Base-by-base conservation (phyloP, 2,113 vertebrate species). In the Cavia porcellus region DNA sequence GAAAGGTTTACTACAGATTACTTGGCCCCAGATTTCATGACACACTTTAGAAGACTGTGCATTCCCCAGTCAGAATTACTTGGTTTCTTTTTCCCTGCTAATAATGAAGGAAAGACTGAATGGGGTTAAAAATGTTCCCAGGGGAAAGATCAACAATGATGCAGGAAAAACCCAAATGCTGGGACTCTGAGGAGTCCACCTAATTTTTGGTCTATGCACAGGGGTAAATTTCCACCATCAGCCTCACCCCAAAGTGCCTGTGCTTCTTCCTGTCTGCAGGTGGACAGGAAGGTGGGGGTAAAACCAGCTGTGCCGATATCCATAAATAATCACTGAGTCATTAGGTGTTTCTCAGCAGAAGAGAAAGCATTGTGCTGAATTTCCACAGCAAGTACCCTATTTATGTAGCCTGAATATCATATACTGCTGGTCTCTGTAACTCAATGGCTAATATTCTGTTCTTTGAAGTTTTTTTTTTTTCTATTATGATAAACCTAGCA, bases 111-210 rank as follows among this genome's bases (percentile, higher is more conserved):
- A 52, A 52, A 52, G 99, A 8, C 96, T 99, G 97, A 99, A 99
- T 13, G 98, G 98, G 30, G 99, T 99, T 96, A 99, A 96, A 1
- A 99, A 99, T 9, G 94, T 98, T 19, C 99, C 99, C 98, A 97
- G 99, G 92, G 99, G 99, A 14, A 99, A 99, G 86, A 99, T 99
- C 99, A 99, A 96, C 97, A 98, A 38, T 99, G 0, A 99, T 99
- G 50, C 98, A 99, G 30, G 99, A 99, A 97, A 99, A 99, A 70
- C 92, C 99, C 97, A 99, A 99, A 84, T 99, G 99, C 52, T 99
- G 99, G 99, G 99, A 99, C 89, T 99, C 99, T 0, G 99, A 99
- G 0, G 99, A 99, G 1, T 99, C 1, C 99, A 99, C 82, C 98
- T 99, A 96, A 99, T 99, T 97, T 99, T 99, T 5, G 98, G 98